Evolutionary conservation across 2,888 invertebrate genomes (phyloP).

Genomic region (Ptilodon capucinus): DNA sequence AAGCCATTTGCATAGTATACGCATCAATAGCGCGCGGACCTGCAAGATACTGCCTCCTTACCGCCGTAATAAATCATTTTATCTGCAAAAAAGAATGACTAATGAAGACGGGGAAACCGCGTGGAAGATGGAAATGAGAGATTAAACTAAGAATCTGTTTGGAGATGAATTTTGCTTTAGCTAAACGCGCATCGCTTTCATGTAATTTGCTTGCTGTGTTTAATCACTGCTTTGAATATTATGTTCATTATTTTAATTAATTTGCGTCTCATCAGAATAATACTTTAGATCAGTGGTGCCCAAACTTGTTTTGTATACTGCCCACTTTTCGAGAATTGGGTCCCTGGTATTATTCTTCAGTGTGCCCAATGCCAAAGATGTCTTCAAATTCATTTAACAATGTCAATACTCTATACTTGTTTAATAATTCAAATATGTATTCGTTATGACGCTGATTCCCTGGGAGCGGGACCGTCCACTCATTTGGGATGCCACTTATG

Average conservation of each 20-base stretch:
- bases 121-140: conserved; percentile 56
- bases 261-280: neutral
- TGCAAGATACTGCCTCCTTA: conserved; percentile 39
- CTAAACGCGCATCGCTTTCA: neutral
- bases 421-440: no score
- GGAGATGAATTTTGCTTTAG: conserved; percentile 2
- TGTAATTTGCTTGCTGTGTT: conserved; percentile 14
- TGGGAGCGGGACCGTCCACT: no score
- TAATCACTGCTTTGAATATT: no score
- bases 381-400: no score
- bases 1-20: conserved; percentile 51
- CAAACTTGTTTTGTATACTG: no score
- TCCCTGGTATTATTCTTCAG: no score
- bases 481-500: no score
- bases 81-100: conserved; percentile 68
- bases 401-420: no score
- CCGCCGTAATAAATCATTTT: conserved; percentile 66
- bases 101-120: conserved; percentile 59
- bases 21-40: conserved; percentile 35
- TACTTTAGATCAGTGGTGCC: no score
- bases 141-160: conserved; percentile 60
- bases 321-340: no score
- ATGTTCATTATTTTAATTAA: neutral
- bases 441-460: no score
- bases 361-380: no score